Percentiles rank a stretch among this genome's conserved stretches.
Conservation (phyloP, 2,797 vertebrate genomes). For the Lutjanus argentimaculatus region DNA sequence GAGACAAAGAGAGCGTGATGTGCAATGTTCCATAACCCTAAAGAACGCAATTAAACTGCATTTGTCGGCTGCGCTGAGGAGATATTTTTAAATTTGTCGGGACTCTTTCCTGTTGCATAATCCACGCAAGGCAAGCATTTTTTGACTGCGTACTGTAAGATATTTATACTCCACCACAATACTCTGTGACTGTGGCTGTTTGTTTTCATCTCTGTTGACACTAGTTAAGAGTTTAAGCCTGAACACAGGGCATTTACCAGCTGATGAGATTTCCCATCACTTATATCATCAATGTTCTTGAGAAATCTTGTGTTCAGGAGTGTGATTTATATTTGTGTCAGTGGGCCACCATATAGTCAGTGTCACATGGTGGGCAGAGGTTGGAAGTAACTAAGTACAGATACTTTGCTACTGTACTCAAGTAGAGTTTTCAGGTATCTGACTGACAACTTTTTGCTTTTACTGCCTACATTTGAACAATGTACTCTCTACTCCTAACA, state of each 20-base stretch:
- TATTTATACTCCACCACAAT: slow-evolving; percentile 8
- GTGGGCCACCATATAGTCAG: neutral
- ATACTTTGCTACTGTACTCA: too few species aligned
- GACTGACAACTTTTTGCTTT: too few species aligned
- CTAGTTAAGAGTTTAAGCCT: slow-evolving; percentile 10
- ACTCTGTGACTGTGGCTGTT: neutral
- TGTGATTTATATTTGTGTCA: slow-evolving; percentile 12
- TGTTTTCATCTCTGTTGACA: slow-evolving; percentile 13
- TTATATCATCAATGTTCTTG: neutral
- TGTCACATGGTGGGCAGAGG: neutral
- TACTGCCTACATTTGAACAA: too few species aligned
- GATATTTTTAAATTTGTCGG: slow-evolving; percentile 44
- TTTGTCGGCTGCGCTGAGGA: slow-evolving; percentile 14
- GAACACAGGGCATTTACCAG: neutral
- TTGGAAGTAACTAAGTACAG: too few species aligned
- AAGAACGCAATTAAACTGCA: slow-evolving; percentile 63
- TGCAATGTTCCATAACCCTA: slow-evolving; percentile 49
- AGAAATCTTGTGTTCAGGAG: neutral
- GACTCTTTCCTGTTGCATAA: slow-evolving; percentile 49
- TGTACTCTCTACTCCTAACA: too few species aligned
- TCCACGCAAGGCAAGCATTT: slow-evolving; percentile 2
- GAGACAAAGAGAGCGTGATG: slow-evolving; percentile 62
- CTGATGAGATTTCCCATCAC: neutral
- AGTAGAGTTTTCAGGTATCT: too few species aligned
- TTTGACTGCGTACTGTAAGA: slow-evolving; percentile 16